Base-by-base conservation (phyloP, 2,797 vertebrate species). In the Hozukius guyotensis region DNA sequence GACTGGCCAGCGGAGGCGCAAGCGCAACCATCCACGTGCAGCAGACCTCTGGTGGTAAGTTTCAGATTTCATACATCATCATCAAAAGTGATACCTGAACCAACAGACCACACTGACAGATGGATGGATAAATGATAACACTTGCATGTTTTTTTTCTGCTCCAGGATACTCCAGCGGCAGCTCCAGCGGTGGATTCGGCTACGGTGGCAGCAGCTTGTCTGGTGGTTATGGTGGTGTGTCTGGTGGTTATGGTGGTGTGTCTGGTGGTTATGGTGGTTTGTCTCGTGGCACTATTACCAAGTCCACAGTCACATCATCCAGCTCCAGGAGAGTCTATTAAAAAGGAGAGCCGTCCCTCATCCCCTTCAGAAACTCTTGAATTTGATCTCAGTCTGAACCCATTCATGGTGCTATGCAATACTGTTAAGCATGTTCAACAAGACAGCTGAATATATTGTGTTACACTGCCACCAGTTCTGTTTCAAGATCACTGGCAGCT, bases 21-120 rank as follows among this genome's bases (percentile, higher is more conserved):
- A 3, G 0, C 0, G 90, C 95, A 67, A 95, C 87, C 75, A 87
- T 96, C 82, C 95, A 95, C 2, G 83, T 96, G 71, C 96, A 96
- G 90, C 94, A 96, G 88, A 32, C 1, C 59, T 61, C 87, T 46
- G 69, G 84, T 18, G 71, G 90, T 93, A 84, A 88, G 89, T 91
- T 32, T 67, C 29, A 32, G 11, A 59, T 9, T 25, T 38, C 14
- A 38, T 14, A 38, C 36, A 38, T 38, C 36, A 38, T 38, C 36
- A 38, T 38, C 36, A 6, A 38, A 38, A 13, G 36, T 36, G 2
- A 27, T 6, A 72, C 22, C 2, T n/a, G 8, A 62, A 78, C 1
- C 4, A 67, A 27, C 6, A 61, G 34, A 25, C 7, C 14, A 55
- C 24, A 49, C 9, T 24, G 8, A 82, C 16, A 63, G 6, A 81